phyloP scores from a whole-genome alignment of 1,140 invertebrate genomes.

The Orussus abietinus region DNA sequence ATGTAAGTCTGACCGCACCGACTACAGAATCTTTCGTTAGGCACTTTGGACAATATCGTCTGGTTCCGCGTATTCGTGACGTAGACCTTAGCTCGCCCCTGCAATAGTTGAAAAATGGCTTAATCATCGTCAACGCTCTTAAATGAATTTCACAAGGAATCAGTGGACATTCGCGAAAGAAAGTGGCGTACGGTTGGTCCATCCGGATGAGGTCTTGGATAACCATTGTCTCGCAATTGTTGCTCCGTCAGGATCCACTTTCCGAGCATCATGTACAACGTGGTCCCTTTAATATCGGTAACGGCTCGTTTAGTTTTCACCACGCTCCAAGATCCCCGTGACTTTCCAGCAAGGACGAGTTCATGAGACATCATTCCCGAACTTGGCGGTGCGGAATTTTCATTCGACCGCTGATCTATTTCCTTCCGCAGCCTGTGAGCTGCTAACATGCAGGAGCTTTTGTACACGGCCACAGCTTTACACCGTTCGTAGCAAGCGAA shows the following conservation, averaged over 20 bases:
- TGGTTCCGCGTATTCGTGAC: conserved; percentile 59
- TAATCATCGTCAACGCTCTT: too few relatives aligned
- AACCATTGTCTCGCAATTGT: conserved; percentile 80
- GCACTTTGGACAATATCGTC: conserved; percentile 59
- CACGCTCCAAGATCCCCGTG: conserved; percentile 70
- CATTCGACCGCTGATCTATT: conserved; percentile 52
- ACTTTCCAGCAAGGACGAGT: conserved; percentile 62
- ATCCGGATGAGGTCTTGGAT: conserved; percentile 66
- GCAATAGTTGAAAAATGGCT: conserved; percentile 23
- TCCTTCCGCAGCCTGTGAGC: conserved; percentile 73
- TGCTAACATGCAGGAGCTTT: conserved; percentile 77
- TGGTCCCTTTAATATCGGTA: conserved; percentile 51
- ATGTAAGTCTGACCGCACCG: conserved; percentile 78
- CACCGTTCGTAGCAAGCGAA: conserved; percentile 72
- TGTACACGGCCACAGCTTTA: conserved; percentile 74
- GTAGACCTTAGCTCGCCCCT: conserved; percentile 58
- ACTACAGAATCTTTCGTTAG: conserved; percentile 72
- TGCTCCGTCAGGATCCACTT: conserved; percentile 69
- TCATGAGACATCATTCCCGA: conserved; percentile 60
- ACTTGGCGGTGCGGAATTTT: conserved; percentile 28
- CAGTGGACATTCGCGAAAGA: too few relatives aligned
- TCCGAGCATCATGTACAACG: conserved; percentile 35
- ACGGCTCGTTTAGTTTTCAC: conserved; percentile 53
- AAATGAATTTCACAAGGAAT: too few relatives aligned
- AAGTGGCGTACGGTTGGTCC: conserved; percentile 31